phyloP scores from a whole-genome alignment of 2,113 vertebrate genomes.

The Apus apus region DNA sequence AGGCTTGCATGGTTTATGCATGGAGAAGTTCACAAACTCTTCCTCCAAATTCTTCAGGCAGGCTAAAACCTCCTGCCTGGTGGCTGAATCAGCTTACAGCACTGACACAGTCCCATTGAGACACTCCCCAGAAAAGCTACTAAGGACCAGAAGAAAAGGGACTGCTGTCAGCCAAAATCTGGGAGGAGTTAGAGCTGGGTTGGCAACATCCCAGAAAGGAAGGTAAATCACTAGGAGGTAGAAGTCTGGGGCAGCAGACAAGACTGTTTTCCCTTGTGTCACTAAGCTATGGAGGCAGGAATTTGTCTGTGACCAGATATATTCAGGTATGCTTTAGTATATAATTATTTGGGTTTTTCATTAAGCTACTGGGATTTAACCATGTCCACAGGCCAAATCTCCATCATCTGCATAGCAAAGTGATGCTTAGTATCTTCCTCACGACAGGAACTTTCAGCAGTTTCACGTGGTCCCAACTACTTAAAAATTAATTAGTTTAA shows the following conservation, averaged over 20 bases:
- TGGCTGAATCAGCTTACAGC: background rate
- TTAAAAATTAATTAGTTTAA: background rate
- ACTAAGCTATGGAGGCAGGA: background rate
- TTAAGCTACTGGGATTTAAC: background rate
- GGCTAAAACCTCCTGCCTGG: slow-evolving; percentile 1
- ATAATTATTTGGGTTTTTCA: background rate
- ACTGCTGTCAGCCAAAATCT: background rate
- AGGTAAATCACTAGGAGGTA: background rate
- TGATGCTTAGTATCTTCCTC: background rate
- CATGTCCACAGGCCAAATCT: background rate
- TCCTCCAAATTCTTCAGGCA: slow-evolving; percentile 11
- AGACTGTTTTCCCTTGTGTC: background rate
- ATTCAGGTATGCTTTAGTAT: background rate
- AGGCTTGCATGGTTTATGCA: background rate
- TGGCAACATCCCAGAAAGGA: background rate
- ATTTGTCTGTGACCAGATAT: background rate
- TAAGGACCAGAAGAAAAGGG: background rate
- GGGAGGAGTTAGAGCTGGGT: background rate
- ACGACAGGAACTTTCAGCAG: background rate
- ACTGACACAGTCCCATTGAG: background rate
- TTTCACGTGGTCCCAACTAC: background rate
- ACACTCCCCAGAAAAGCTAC: background rate
- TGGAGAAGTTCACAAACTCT: background rate
- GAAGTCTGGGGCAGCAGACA: background rate
- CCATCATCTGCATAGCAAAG: background rate